phyloP scores from a whole-genome alignment of 2,888 invertebrate species.

The Meiosimyza platycephala region DNA sequence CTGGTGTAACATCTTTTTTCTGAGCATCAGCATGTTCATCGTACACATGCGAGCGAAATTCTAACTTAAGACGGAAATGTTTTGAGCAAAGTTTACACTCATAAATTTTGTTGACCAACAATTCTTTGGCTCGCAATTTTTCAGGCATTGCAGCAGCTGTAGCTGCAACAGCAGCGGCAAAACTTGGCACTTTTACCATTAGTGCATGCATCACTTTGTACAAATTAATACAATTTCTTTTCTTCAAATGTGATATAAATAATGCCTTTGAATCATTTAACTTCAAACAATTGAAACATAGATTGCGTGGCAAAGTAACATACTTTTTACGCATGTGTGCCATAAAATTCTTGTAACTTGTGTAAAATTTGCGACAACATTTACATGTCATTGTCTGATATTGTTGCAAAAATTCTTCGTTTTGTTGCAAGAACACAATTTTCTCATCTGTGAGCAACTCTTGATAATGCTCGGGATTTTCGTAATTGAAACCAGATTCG shows the following conservation, averaged over 20 bases:
- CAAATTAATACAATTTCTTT: slow-evolving; percentile 66
- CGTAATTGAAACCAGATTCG: slow-evolving; percentile 63
- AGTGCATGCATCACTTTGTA: slow-evolving; percentile 61
- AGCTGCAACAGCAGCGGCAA: slow-evolving; percentile 47
- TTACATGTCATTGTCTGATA: slow-evolving; percentile 67
- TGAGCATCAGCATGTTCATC: slow-evolving; percentile 66
- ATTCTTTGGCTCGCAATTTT: slow-evolving; percentile 65
- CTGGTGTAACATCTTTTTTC: slow-evolving; percentile 63
- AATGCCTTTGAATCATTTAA: slow-evolving; percentile 67
- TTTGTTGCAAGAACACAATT: slow-evolving; percentile 63
- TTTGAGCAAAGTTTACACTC: slow-evolving; percentile 66
- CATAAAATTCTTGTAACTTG: slow-evolving; percentile 67
- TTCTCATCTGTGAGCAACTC: slow-evolving; percentile 63
- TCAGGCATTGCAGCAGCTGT: slow-evolving; percentile 54
- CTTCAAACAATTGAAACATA: slow-evolving; percentile 67
- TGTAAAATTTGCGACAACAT: slow-evolving; percentile 64
- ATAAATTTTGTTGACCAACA: slow-evolving; percentile 66
- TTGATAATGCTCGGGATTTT: slow-evolving; percentile 65
- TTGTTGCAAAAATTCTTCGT: slow-evolving; percentile 65
- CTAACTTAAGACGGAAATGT: slow-evolving; percentile 64
- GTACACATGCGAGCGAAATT: slow-evolving; percentile 67
- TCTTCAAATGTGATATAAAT: slow-evolving; percentile 67
- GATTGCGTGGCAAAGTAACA: slow-evolving; percentile 62
- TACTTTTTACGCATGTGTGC: slow-evolving; percentile 67
- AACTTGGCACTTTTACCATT: slow-evolving; percentile 53